Evolutionary conservation across 2,113 vertebrate genomes (phyloP).

Genomic region (Hippocampus barbouri): DNA sequence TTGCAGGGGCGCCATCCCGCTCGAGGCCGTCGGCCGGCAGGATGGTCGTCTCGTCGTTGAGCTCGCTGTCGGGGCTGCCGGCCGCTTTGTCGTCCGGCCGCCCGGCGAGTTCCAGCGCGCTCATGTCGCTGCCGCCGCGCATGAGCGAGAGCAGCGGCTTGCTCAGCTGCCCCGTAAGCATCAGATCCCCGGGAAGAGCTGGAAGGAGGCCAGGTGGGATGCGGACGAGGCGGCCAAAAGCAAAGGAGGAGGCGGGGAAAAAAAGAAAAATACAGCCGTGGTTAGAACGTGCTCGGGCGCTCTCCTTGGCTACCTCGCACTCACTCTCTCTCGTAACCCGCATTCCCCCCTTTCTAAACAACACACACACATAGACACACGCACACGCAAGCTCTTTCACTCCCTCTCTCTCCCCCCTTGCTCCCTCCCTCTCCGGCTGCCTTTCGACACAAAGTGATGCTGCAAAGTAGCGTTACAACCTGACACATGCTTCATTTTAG

Average conservation of each 20-base stretch:
- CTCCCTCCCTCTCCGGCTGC: conserved; percentile 67
- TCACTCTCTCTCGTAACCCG: conserved; percentile 59
- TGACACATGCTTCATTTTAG: conserved; percentile 56
- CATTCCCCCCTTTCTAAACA: conserved; percentile 70
- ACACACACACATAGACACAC: conserved; percentile 4
- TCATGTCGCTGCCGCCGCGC: conserved; percentile 87
- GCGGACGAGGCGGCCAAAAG: conserved; percentile 32
- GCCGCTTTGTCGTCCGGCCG: conserved; percentile 91
- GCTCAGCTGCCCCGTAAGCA: conserved; percentile 99
- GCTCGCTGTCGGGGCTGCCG: conserved; percentile 88
- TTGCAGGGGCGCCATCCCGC: conserved; percentile 89
- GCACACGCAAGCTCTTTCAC: conserved; percentile 70
- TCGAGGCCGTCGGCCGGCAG: conserved; percentile 88
- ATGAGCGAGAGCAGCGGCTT: conserved; percentile 92
- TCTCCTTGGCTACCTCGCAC: conserved; percentile 60
- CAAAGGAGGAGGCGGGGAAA: background rate
- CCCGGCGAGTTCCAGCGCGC: conserved; percentile 83
- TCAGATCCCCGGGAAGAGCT: conserved; percentile 86
- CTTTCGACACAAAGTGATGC: conserved; percentile 85
- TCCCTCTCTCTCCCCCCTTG: conserved; percentile 68
- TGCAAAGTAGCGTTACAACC: conserved; percentile 71
- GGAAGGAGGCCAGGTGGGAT: conserved; percentile 79
- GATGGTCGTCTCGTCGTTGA: conserved; percentile 90
- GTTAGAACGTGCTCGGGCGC: conserved; percentile 73
- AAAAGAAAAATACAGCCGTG: conserved; percentile 61